Conservation (phyloP, 1,140 invertebrate species). For the Leptonema lineaticorne region DNA sequence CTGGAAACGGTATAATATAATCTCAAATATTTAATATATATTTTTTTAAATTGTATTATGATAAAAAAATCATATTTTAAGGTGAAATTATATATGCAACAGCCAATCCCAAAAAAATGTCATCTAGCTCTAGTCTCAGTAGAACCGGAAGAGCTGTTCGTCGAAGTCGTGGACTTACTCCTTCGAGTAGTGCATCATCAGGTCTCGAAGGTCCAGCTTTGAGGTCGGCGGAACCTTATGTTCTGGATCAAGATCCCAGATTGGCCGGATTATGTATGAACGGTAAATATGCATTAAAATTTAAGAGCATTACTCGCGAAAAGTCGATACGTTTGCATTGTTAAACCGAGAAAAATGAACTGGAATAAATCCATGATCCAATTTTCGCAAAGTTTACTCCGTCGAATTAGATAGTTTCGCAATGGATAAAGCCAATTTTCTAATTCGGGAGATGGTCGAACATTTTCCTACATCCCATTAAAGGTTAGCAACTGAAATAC, state of each 20-base stretch:
- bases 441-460: conserved; percentile 14
- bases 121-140: conserved; percentile 37
- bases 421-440: conserved; percentile 31
- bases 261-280: conserved; percentile 33
- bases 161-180: conserved; percentile 35
- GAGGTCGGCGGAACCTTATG: conserved; percentile 30
- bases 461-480: conserved; percentile 13
- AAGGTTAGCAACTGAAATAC: too few relatives aligned
- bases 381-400: conserved; percentile 16
- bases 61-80: conserved; percentile 11
- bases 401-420: background rate
- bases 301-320: background rate
- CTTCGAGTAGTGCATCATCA: conserved; percentile 37
- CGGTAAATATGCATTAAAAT: background rate
- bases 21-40: background rate
- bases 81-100: conserved; percentile 40
- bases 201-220: conserved; percentile 34
- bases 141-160: conserved; percentile 33
- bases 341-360: background rate
- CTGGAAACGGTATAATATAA: conserved; percentile 49
- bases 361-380: conserved; percentile 19
- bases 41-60: background rate
- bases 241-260: conserved; percentile 35
- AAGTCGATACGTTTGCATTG: background rate
- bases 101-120: conserved; percentile 39